These are phyloP conservation scores for Sitta europaea DNA, from an alignment of 2,113 vertebrate species.

Conservation along the genomic window DNA sequence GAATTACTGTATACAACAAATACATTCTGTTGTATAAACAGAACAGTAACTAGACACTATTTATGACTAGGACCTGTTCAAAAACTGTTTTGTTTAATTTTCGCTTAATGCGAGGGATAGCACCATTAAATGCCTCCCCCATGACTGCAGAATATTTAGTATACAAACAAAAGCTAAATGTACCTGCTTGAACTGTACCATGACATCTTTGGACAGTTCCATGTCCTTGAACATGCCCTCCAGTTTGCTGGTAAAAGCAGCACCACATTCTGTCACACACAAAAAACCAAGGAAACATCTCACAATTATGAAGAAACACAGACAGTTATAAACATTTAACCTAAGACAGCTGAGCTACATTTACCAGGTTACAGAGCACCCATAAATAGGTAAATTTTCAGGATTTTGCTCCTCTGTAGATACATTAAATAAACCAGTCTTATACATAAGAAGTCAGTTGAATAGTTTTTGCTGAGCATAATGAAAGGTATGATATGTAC, in stretches of 20 bases:
- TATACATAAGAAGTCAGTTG: background rate
- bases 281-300: background rate
- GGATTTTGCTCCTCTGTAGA: background rate
- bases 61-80: background rate
- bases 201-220: constrained; percentile 84
- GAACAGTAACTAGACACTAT: background rate
- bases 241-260: constrained; percentile 84
- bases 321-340: background rate
- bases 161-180: background rate
- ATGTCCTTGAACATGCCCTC: constrained; percentile 87
- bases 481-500: background rate
- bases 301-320: background rate
- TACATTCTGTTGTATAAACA: background rate
- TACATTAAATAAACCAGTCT: background rate
- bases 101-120: background rate
- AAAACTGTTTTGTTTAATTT: background rate
- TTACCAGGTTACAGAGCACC: background rate
- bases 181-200: constrained; percentile 85
- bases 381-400: background rate
- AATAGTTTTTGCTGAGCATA: background rate
- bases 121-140: background rate
- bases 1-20: background rate
- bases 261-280: constrained; percentile 74
- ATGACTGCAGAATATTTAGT: background rate
- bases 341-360: background rate